Percentiles rank a stretch among this genome's conserved stretches.
These are phyloP conservation scores for Plectrocnemia conspersa DNA, from an alignment of 1,140 invertebrate genomes.

Conservation along the genomic window DNA sequence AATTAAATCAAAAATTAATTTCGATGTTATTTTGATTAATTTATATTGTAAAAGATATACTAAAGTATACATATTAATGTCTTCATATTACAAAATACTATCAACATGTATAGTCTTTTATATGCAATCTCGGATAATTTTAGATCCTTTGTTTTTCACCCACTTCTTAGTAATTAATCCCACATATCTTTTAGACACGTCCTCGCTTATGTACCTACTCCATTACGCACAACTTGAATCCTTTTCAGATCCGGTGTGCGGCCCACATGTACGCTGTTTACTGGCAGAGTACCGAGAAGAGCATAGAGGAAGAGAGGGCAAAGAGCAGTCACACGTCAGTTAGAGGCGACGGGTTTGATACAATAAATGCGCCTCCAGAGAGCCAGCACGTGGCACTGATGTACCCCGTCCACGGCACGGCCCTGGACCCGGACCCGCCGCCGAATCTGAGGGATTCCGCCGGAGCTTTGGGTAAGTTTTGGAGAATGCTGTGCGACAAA, in stretches of 20 bases:
- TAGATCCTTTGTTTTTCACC: no score
- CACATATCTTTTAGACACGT: slow-evolving; percentile 12
- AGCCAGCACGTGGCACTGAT: slow-evolving; percentile 34
- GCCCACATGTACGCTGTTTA: slow-evolving; percentile 60
- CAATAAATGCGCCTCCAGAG: slow-evolving; percentile 22
- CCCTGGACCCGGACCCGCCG: slow-evolving; percentile 28
- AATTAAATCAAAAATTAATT: no score
- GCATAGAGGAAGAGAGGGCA: slow-evolving; percentile 51
- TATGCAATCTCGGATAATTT: no score
- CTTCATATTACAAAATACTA: no score
- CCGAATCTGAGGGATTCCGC: slow-evolving; percentile 20
- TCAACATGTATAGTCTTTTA: no score
- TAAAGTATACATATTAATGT: no score
- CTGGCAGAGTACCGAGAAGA: slow-evolving; percentile 58
- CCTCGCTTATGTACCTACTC: neutral
- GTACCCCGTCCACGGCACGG: slow-evolving; percentile 33
- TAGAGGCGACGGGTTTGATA: slow-evolving; percentile 10
- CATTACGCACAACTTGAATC: neutral
- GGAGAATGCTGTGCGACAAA: neutral
- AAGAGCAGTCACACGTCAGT: slow-evolving; percentile 24
- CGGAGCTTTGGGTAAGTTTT: slow-evolving; percentile 24
- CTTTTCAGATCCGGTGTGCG: slow-evolving; percentile 55
- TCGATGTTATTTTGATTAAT: no score
- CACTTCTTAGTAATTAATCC: no score
- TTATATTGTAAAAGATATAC: no score